Evolutionary conservation across 1,140 invertebrate species (phyloP).

Genomic region (Eupeodes corollae): DNA sequence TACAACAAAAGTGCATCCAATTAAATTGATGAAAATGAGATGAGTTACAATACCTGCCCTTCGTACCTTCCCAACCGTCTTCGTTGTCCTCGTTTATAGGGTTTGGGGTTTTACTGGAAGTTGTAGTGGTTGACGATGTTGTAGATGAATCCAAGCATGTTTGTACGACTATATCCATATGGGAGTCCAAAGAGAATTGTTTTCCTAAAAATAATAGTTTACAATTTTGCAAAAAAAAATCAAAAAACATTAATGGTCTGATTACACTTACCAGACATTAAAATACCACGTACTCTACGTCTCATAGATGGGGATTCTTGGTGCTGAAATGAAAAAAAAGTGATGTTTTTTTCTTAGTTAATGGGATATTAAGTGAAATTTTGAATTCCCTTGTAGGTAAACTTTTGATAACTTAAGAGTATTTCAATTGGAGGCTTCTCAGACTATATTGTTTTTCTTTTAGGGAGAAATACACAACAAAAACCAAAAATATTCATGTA

Average conservation of each 20-base stretch:
- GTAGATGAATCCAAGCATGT: constrained; percentile 17
- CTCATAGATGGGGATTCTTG: constrained; percentile 53
- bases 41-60: constrained; percentile 30
- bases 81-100: constrained; percentile 31
- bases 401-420: not conserved
- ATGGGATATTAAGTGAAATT: not conserved
- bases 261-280: constrained; percentile 56
- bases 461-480: not conserved
- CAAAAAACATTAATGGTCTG: not conserved
- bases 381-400: not conserved
- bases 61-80: constrained; percentile 36
- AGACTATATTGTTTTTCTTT: not conserved
- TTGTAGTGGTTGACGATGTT: constrained; percentile 5
- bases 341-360: not conserved
- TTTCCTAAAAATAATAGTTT: constrained; percentile 34
- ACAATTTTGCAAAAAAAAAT: not conserved
- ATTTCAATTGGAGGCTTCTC: not conserved
- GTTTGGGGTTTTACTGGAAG: constrained; percentile 6
- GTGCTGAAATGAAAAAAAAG: constrained; percentile 13
- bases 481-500: not conserved
- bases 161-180: constrained; percentile 69
- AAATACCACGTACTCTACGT: constrained; percentile 69
- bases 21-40: too few relatives aligned
- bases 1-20: too few relatives aligned
- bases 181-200: constrained; percentile 80